Evolutionary conservation across 2,797 vertebrate genomes (phyloP).

Genomic region (Sebastolobus altivelis): DNA sequence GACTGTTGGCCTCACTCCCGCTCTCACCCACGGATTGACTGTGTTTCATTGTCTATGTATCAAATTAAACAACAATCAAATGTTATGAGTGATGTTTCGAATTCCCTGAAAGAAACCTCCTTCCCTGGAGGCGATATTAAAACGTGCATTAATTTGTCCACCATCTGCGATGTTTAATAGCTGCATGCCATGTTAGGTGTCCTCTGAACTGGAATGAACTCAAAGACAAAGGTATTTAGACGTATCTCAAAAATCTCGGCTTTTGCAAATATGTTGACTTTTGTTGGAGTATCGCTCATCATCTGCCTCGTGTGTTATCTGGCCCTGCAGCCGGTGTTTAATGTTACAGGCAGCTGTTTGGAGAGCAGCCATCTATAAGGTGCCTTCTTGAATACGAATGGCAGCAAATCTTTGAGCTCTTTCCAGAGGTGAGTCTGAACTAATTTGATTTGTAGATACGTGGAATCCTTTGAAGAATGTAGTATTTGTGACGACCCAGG

Average conservation of each 20-base stretch:
- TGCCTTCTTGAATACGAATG: conserved; percentile 57
- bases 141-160: conserved; percentile 1
- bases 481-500: conserved; percentile 18
- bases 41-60: neutral
- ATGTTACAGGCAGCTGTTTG: conserved; percentile 72
- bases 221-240: conserved; percentile 13
- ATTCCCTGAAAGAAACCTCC: neutral
- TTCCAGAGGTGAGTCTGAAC: conserved; percentile 60
- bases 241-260: neutral
- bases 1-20: neutral
- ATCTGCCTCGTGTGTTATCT: conserved; percentile 39
- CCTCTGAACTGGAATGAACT: conserved; percentile 34
- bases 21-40: neutral
- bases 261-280: conserved; percentile 13
- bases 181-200: conserved; percentile 47
- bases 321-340: conserved; percentile 63
- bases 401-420: conserved; percentile 56
- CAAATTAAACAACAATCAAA: conserved; percentile 9
- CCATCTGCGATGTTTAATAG: conserved; percentile 27
- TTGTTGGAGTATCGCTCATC: conserved; percentile 6
- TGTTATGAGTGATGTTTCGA: neutral
- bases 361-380: conserved; percentile 60
- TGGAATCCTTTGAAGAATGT: conserved; percentile 43
- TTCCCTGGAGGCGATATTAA: conserved; percentile 15
- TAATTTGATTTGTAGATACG: conserved; percentile 50